Percentiles rank a stretch among this genome's conserved stretches.
Conservation (phyloP, 2,888 invertebrate genomes). For the Parnassius apollo region DNA sequence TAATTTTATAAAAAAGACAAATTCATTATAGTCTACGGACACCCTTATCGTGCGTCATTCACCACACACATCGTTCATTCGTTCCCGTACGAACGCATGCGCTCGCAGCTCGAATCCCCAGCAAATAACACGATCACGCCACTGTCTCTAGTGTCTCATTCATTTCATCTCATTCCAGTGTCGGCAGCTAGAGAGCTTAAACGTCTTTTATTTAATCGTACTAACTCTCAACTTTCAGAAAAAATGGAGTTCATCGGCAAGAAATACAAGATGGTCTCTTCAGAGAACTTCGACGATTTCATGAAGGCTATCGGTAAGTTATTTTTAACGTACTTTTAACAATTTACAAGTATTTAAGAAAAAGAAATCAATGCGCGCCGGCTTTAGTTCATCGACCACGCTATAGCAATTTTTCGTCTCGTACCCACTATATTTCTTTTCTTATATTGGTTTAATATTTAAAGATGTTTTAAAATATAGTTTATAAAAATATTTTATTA, state of each 20-base stretch:
- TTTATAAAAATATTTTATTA: too few relatives aligned
- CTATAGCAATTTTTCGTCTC: constrained; percentile 28
- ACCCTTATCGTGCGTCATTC: too few relatives aligned
- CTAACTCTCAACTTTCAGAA: constrained; percentile 35
- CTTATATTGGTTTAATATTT: not conserved
- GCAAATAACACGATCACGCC: constrained; percentile 29
- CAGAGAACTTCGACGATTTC: constrained; percentile 94
- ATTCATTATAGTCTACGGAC: too few relatives aligned
- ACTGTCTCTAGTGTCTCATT: constrained; percentile 24
- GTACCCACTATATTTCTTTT: constrained; percentile 15
- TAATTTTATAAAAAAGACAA: too few relatives aligned
- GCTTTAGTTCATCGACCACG: constrained; percentile 37
- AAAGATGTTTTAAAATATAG: too few relatives aligned
- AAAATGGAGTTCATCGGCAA: constrained; percentile 83
- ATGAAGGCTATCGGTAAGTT: constrained; percentile 92
- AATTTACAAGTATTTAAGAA: constrained; percentile 36
- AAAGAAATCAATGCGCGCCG: constrained; percentile 55
- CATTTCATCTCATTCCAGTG: constrained; percentile 54
- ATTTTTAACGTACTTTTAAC: constrained; percentile 35
- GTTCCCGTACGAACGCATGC: constrained; percentile 30
- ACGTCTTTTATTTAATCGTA: constrained; percentile 37
- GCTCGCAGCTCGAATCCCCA: constrained; percentile 13
- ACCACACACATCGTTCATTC: constrained; percentile 13
- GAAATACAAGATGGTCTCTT: constrained; percentile 89
- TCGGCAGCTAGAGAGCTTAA: constrained; percentile 46